Conservation (phyloP, 2,888 invertebrate genomes). For the Machimus atricapillus region DNA sequence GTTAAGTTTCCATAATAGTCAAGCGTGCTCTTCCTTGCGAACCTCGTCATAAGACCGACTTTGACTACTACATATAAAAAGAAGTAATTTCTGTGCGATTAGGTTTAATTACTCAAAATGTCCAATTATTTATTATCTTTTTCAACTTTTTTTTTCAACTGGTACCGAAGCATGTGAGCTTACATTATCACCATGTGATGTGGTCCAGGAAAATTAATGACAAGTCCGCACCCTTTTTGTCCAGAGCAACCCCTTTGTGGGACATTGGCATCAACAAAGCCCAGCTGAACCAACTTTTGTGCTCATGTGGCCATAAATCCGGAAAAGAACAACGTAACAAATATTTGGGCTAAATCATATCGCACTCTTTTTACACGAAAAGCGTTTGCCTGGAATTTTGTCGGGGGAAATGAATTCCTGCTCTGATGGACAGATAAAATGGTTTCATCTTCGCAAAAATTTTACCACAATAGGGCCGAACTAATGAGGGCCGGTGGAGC, state of each 20-base stretch:
- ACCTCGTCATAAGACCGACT: too few species aligned
- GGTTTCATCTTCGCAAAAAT: slow-evolving; percentile 7
- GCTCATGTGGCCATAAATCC: neutral
- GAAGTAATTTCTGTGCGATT: neutral
- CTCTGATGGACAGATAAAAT: slow-evolving; percentile 8
- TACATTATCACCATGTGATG: neutral
- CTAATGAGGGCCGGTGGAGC: neutral
- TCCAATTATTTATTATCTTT: neutral
- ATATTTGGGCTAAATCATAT: neutral
- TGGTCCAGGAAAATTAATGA: neutral
- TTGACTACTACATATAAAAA: neutral
- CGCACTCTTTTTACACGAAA: neutral
- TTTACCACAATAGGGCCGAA: slow-evolving; percentile 9
- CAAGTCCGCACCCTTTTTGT: neutral
- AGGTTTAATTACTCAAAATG: neutral
- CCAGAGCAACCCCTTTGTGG: neutral
- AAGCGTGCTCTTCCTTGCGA: too few species aligned
- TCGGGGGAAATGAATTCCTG: neutral
- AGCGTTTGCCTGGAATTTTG: neutral
- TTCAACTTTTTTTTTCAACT: neutral
- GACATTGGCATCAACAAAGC: neutral
- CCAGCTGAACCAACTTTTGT: neutral
- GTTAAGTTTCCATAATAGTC: too few species aligned
- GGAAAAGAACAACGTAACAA: neutral
- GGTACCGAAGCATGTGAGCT: neutral